Evolutionary conservation across 2,888 invertebrate genomes (phyloP).

Genomic region (Pseudoips prasinana): DNA sequence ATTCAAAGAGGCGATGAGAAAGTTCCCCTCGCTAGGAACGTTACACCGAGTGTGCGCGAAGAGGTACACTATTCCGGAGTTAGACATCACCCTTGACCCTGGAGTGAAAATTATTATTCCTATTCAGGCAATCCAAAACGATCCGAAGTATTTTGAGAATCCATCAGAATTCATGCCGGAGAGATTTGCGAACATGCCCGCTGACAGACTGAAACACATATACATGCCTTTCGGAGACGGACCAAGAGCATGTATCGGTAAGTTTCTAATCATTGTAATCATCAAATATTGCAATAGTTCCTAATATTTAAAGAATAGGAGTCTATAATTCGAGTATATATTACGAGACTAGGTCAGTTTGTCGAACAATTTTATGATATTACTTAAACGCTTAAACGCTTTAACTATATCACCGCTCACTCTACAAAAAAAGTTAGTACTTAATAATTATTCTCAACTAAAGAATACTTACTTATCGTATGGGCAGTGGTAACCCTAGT

Average conservation of each 20-base stretch:
- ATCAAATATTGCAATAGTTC: too few relatives aligned
- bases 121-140: constrained; percentile 54
- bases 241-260: constrained; percentile 58
- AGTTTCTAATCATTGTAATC: too few relatives aligned
- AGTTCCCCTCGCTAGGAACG: constrained; percentile 51
- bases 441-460: too few relatives aligned
- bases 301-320: too few relatives aligned
- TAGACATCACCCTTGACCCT: constrained; percentile 51
- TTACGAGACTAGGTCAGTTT: too few relatives aligned
- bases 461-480: too few relatives aligned
- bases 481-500: too few relatives aligned
- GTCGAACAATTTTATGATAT: too few relatives aligned
- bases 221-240: constrained; percentile 62
- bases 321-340: too few relatives aligned
- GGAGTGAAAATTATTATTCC: constrained; percentile 57
- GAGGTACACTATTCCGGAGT: constrained; percentile 41
- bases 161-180: constrained; percentile 50
- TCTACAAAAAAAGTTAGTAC: too few relatives aligned
- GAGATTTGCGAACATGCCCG: constrained; percentile 39
- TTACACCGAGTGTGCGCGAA: constrained; percentile 50
- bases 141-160: constrained; percentile 53
- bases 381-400: too few relatives aligned
- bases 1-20: constrained; percentile 55
- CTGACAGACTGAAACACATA: constrained; percentile 33
- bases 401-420: too few relatives aligned